Evolutionary conservation across 2,113 vertebrate species (phyloP), one percentile per base, ranked within the genome.

Genomic region (Clinocottus analis): DNA sequence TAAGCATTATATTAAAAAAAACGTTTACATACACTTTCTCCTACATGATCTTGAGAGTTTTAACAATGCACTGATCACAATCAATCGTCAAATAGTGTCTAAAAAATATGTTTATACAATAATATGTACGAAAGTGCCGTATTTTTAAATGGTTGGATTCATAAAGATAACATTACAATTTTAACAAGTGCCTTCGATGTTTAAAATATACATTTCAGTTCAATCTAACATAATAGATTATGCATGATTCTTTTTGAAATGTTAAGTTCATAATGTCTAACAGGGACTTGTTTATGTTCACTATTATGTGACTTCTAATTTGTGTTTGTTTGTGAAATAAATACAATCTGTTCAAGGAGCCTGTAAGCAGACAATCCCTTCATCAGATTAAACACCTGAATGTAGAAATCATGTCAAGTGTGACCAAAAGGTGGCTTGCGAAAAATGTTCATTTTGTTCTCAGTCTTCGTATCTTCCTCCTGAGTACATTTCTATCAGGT

Each of bases 401-500:
- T 4, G 13, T 43, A 43, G 12, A 43, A 43, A 43, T 43, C 3
- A 43, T 14, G 10, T 14, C 13, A 43, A 43, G 41, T 37, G 49
- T 12, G 51, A 49, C 17, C 35, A 45, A 67, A 83, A 59, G 47
- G 39, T 64, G 84, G n/a, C 61, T n/a, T 6, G 43, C 29, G 11
- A 31, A 31, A 31, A 31, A 71, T 55, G 43, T 37, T 71, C 21
- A 35, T 27, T 23, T 19, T 55, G 33, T 27, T 37, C 1, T 33
- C 16, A 59, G 16, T 37, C 12, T 71, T 3, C 25, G 6, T 17
- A 47, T 19, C 25, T 49, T 33, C 25, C 23, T 56, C n/a, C 8
- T 2, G 11, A 11, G 11, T 47, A 43, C 13, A 4, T 29, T 2
- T 7, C 13, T 4, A 19, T 88, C 84, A 96, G 43, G 96, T 97